Evolutionary conservation across 2,797 vertebrate species (phyloP).

Genomic region (Cygnus olor): DNA sequence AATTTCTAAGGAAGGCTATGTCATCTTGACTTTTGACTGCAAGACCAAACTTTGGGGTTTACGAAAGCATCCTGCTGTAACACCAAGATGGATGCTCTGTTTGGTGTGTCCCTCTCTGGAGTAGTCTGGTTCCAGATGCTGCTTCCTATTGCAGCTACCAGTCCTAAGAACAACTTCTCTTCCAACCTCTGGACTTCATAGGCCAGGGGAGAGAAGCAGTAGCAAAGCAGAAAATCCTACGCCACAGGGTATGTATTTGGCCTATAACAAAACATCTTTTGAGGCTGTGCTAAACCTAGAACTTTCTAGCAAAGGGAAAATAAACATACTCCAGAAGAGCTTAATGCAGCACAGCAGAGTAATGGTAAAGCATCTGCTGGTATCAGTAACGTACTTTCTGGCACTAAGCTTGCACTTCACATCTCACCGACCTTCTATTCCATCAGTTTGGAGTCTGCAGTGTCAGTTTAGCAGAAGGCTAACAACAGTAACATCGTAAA

Average conservation of each 20-base stretch:
- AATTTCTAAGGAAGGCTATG: not conserved
- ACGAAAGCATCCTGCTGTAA: not conserved
- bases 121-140: not conserved
- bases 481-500: not conserved
- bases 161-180: not conserved
- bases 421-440: not conserved
- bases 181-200: not conserved
- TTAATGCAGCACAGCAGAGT: not conserved
- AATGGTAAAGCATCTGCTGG: not conserved
- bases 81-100: not conserved
- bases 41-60: not conserved
- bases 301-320: not conserved
- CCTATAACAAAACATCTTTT: not conserved
- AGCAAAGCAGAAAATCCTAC: not conserved
- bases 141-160: not conserved
- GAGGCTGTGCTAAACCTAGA: not conserved
- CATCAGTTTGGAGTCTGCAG: not conserved
- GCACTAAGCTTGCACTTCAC: not conserved
- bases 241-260: not conserved
- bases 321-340: not conserved
- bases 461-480: not conserved
- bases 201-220: not conserved
- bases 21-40: not conserved
- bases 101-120: not conserved
- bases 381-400: not conserved